Percentiles rank a stretch among this genome's conserved stretches.
Conservation (phyloP, 1,140 invertebrate genomes). For the Cherax destructor region DNA sequence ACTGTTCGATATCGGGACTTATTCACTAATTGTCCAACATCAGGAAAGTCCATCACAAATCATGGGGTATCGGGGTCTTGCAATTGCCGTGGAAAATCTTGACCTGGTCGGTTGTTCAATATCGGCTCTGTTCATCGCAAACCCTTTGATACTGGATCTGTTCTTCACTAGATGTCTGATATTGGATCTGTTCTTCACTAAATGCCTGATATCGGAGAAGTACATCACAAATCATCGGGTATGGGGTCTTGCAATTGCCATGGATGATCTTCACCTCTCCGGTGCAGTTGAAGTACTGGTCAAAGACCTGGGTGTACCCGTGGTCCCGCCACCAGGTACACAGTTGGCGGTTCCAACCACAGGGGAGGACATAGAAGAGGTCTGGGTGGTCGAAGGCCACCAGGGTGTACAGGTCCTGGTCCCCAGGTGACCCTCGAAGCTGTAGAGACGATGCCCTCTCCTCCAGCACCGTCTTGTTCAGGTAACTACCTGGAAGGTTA, state of each 20-base stretch:
- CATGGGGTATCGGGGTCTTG: slow-evolving; percentile 83
- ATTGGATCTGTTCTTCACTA: too few species aligned
- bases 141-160: too few species aligned
- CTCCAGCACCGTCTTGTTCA: slow-evolving; percentile 77
- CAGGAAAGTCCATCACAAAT: slow-evolving; percentile 16
- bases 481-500: slow-evolving; percentile 51
- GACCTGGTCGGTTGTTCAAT: slow-evolving; percentile 77
- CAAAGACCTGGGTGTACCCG: slow-evolving; percentile 86
- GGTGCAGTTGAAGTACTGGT: slow-evolving; percentile 85
- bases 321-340: slow-evolving; percentile 90
- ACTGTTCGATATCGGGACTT: too few species aligned
- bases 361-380: slow-evolving; percentile 86
- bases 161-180: too few species aligned
- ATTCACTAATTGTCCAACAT: too few species aligned
- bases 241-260: slow-evolving; percentile 90
- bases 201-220: too few species aligned
- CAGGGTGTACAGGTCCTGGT: slow-evolving; percentile 92
- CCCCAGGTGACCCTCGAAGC: slow-evolving; percentile 86
- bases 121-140: too few species aligned
- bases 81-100: slow-evolving; percentile 92
- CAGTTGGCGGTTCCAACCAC: slow-evolving; percentile 89
- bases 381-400: slow-evolving; percentile 84
- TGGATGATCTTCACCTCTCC: slow-evolving; percentile 86
- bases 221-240: slow-evolving; percentile 75
- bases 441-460: slow-evolving; percentile 83